Evolutionary conservation across 2,888 invertebrate species (phyloP), one percentile per base, ranked within the genome.

Genomic region (Sinelater perroti): DNA sequence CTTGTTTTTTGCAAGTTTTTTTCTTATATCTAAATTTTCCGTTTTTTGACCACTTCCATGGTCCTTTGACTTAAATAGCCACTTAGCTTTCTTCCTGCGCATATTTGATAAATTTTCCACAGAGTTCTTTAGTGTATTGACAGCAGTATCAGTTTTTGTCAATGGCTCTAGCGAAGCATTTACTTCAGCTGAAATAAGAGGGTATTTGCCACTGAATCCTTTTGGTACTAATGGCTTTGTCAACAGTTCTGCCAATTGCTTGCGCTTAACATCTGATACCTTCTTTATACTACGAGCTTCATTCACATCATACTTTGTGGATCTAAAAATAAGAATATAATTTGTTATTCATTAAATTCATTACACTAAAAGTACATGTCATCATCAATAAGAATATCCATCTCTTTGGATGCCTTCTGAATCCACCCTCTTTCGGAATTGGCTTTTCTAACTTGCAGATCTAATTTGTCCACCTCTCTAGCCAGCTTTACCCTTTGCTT

Each of bases 311-410:
- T 69, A 68, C 62, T 71, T 72, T 45, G 64, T 70, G 40, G 44
- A 31, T 38, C 49, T 60, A 49, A 14, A 17, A 18, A 30, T 16
- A 44, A 28, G 17, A 3, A 26, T 30, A 17, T 7, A 28, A n/a
- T 31, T 35, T 16, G 13, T 30, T 10, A 11, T 50, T 7, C 11
- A 52, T 44, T 11, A 21, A 8, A 18, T 30, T 38, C n/a, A 8
- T 14, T 11, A 33, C 21, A 8, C 7, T 17, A 44, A 50, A 67
- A 65, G 63, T 75, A 75, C 74, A 70, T 87, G 28, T 93, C 90
- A 24, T 93, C 91, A 69, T 95, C 95, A 1, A 96, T 79, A 56
- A 97, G 86, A 68, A 96, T 89, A 76, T 97, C 97, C 88, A 95
- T 91, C 65, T 96, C 95, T 62, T 87, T 84, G 0, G 94, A 93